Conservation (phyloP, 2,888 invertebrate genomes). For the Ophioninae sp. region DNA sequence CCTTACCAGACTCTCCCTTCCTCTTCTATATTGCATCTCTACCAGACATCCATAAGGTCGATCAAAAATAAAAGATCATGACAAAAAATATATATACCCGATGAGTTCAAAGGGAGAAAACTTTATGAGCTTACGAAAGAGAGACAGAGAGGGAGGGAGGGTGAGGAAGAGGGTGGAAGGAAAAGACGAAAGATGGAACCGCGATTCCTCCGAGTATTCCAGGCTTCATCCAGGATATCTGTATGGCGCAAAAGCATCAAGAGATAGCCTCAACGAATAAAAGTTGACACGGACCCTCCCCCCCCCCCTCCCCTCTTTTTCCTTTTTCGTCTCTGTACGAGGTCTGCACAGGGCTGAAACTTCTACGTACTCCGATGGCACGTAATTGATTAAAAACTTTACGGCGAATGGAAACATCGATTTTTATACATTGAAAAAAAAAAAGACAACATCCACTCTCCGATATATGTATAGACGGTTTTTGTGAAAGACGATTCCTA, state of each 20-base stretch:
- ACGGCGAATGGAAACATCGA: slow-evolving; percentile 48
- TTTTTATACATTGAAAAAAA: slow-evolving; percentile 35
- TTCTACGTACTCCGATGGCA: slow-evolving; percentile 29
- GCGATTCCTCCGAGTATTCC: slow-evolving; percentile 18
- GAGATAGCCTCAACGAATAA: slow-evolving; percentile 29
- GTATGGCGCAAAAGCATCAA: slow-evolving; percentile 25
- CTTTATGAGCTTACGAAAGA: slow-evolving; percentile 41
- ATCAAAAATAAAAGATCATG: slow-evolving; percentile 55
- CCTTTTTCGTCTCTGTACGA: neutral
- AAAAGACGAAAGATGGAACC: slow-evolving; percentile 13
- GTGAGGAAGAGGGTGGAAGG: slow-evolving; percentile 4
- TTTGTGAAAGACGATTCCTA: neutral
- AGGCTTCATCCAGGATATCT: slow-evolving; percentile 11
- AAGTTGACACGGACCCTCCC: slow-evolving; percentile 18
- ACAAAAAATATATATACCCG: slow-evolving; percentile 39
- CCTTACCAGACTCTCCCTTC: slow-evolving; percentile 8
- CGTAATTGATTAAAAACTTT: slow-evolving; percentile 62
- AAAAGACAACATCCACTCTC: neutral
- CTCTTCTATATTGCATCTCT: slow-evolving; percentile 8
- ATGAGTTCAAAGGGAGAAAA: slow-evolving; percentile 41
- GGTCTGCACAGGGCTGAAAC: slow-evolving; percentile 32
- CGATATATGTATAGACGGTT: neutral
- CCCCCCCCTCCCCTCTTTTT: neutral
- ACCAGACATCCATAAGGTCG: slow-evolving; percentile 53
- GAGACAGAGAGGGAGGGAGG: neutral